These are phyloP conservation scores for Porphyrio hochstetteri DNA, from an alignment of 2,113 vertebrate species.

Conservation along the genomic window DNA sequence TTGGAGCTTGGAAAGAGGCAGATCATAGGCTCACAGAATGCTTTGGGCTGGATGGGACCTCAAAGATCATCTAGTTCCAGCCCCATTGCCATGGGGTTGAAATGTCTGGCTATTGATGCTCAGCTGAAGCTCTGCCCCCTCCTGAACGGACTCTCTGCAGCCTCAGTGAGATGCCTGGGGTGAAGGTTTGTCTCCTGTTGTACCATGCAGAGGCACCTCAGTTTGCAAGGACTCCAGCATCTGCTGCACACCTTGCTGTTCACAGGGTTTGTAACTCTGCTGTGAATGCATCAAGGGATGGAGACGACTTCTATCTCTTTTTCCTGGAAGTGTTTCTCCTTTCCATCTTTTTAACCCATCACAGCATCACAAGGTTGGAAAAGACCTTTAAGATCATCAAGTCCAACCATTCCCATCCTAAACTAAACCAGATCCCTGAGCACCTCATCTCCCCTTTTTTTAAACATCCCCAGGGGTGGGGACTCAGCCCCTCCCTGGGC, in stretches of 20 bases:
- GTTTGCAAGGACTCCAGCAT: neutral
- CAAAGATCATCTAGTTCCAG: too few species aligned
- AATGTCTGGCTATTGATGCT: conserved; percentile 9
- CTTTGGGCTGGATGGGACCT: too few species aligned
- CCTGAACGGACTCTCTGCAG: conserved; percentile 10
- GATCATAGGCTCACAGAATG: neutral
- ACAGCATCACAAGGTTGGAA: too few species aligned
- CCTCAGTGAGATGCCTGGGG: neutral
- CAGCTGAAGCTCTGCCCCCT: neutral
- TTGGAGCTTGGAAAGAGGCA: conserved; percentile 37
- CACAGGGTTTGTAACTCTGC: neutral
- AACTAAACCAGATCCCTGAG: too few species aligned
- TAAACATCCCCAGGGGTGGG: too few species aligned
- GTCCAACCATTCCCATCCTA: too few species aligned
- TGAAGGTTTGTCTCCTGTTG: neutral
- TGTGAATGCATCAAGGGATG: neutral
- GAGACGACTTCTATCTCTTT: neutral
- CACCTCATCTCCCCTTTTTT: too few species aligned
- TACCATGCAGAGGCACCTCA: neutral
- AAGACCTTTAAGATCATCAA: too few species aligned
- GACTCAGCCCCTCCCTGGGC: too few species aligned
- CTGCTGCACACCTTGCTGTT: neutral
- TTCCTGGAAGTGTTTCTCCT: neutral
- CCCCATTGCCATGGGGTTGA: too few species aligned
- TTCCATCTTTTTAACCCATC: neutral